Conservation (phyloP, 1,140 invertebrate species). For the Tribolium madens region DNA sequence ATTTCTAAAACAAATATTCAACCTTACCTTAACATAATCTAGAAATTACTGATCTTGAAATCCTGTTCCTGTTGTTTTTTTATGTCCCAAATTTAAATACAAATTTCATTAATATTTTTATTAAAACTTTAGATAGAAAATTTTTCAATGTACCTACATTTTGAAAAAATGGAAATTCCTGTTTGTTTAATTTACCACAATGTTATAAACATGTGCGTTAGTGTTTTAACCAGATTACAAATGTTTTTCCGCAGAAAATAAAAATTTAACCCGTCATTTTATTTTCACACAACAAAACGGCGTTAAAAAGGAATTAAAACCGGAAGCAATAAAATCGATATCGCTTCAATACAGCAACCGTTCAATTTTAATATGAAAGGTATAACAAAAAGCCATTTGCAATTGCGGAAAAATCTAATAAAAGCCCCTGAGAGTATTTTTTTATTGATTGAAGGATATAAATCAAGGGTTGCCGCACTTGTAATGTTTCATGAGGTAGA, state of each 20-base stretch:
- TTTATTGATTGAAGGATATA: constrained; percentile 14
- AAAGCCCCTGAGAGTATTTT: background rate
- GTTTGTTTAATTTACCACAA: too few relatives aligned
- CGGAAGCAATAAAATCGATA: background rate
- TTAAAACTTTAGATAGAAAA: too few relatives aligned
- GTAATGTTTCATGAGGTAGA: constrained; percentile 16
- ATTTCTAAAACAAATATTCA: too few relatives aligned
- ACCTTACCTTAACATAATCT: too few relatives aligned
- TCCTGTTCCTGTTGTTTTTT: too few relatives aligned
- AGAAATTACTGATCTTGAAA: too few relatives aligned
- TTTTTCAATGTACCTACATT: too few relatives aligned
- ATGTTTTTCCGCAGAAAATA: background rate
- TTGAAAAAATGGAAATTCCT: too few relatives aligned
- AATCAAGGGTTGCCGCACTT: constrained; percentile 5
- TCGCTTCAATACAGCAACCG: background rate
- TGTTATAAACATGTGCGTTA: too few relatives aligned
- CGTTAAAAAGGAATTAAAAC: background rate
- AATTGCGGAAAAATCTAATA: background rate
- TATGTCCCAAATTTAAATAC: too few relatives aligned
- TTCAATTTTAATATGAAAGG: background rate
- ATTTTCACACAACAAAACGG: background rate
- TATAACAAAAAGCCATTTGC: background rate
- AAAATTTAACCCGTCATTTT: background rate
- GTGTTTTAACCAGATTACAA: too few relatives aligned
- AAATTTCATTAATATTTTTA: too few relatives aligned